Evolutionary conservation across 2,888 invertebrate species (phyloP).

Genomic region (Morpho achilles): DNA sequence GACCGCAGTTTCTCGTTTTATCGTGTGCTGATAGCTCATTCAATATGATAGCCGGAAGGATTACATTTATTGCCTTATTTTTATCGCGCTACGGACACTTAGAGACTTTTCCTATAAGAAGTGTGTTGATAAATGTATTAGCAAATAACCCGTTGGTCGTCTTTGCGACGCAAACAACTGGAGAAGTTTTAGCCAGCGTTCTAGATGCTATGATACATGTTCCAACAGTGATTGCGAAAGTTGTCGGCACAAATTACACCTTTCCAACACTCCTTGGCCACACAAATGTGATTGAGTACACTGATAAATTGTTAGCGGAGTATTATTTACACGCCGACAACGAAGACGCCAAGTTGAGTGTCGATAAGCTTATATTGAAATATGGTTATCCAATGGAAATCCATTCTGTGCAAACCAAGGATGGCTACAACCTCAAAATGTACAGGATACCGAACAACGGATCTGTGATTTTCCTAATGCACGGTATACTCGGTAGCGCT

Average conservation of each 20-base stretch:
- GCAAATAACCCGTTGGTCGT: constrained; percentile 13
- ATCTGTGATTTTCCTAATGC: constrained; percentile 53
- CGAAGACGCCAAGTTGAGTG: constrained; percentile 43
- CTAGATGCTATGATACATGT: constrained; percentile 26
- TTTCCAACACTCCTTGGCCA: constrained; percentile 34
- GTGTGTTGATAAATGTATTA: constrained; percentile 1
- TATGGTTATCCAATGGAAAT: constrained; percentile 47
- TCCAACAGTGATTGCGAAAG: constrained; percentile 35
- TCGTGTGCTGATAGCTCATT: constrained; percentile 5
- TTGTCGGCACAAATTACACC: constrained; percentile 26
- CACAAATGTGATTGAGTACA: constrained; percentile 34
- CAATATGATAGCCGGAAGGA: constrained; percentile 2
- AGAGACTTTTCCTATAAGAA: neutral
- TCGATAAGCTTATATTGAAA: constrained; percentile 42
- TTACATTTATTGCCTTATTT: neutral
- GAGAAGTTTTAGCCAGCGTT: constrained; percentile 32
- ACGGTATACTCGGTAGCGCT: constrained; percentile 53
- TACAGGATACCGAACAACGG: constrained; percentile 51
- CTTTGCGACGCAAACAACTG: constrained; percentile 1
- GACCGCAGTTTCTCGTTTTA: constrained; percentile 1
- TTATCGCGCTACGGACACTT: constrained; percentile 1
- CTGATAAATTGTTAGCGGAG: constrained; percentile 33
- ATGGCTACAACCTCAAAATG: constrained; percentile 48
- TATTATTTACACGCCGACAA: constrained; percentile 40
- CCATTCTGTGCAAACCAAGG: constrained; percentile 46